Evolutionary conservation across 2,888 invertebrate species (phyloP).

Genomic region (Bellardia bayeri): DNA sequence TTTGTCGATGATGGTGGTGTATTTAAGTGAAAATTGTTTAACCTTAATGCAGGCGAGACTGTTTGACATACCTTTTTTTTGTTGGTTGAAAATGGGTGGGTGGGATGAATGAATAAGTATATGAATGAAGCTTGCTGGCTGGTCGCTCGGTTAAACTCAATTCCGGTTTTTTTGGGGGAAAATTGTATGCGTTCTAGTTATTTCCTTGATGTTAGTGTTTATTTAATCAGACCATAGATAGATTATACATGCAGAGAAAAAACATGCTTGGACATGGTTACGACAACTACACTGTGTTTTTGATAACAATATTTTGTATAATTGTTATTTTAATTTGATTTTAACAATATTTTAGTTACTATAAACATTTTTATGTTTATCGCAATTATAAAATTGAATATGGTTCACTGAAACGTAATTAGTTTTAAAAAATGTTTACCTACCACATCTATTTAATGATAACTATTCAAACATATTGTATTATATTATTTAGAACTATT

Average conservation of each 20-base stretch:
- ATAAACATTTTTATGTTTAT: no score
- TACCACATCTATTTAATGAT: no score
- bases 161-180: slow-evolving; percentile 39
- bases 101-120: slow-evolving; percentile 22
- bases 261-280: no score
- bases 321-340: no score
- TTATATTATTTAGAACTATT: no score
- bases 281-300: no score
- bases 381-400: no score
- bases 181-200: slow-evolving; percentile 18
- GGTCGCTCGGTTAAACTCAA: slow-evolving; percentile 36
- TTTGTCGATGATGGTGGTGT: background rate
- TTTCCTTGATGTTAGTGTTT: slow-evolving; percentile 34
- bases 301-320: no score
- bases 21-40: slow-evolving; percentile 56
- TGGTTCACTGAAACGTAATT: no score
- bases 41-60: slow-evolving; percentile 27
- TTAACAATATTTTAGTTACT: no score
- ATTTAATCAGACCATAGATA: slow-evolving; percentile 2
- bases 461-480: no score
- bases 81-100: background rate
- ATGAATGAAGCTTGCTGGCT: background rate
- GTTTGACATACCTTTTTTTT: slow-evolving; percentile 12
- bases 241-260: background rate
- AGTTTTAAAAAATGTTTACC: no score